Evolutionary conservation across 1,140 invertebrate genomes (phyloP).

Genomic region (Leptinotarsa lineolata): DNA sequence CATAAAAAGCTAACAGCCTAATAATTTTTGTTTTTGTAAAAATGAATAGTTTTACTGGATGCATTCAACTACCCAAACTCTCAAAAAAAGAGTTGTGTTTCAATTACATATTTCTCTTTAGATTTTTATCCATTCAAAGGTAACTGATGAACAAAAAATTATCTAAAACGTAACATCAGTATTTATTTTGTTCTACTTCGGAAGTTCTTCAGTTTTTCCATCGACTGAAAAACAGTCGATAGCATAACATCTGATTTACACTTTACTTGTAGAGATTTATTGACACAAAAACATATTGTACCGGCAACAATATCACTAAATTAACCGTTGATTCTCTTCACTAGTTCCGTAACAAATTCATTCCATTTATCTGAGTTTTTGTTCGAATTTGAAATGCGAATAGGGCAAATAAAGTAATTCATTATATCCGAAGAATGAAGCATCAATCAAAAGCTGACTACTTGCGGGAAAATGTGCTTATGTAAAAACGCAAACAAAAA

Average conservation of each 20-base stretch:
- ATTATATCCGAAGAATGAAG: neutral
- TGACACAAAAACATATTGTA: neutral
- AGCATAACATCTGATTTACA: neutral
- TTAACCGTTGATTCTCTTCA: neutral
- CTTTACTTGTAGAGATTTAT: neutral
- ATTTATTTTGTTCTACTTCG: no score
- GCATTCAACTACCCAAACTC: no score
- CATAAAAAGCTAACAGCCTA: no score
- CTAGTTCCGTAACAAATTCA: neutral
- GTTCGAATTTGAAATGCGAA: constrained; percentile 6
- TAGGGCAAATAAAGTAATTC: neutral
- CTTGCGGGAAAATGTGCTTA: neutral
- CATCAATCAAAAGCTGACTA: neutral
- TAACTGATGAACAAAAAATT: no score
- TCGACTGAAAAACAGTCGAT: neutral
- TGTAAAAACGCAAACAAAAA: neutral
- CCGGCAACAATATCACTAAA: neutral
- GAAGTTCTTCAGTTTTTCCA: neutral
- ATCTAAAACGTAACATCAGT: no score
- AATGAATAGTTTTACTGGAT: no score
- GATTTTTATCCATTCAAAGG: no score
- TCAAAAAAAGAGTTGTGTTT: no score
- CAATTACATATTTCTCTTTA: no score
- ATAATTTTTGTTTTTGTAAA: no score
- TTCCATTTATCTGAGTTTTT: neutral